These are phyloP conservation scores for Brachyopa scutellaris DNA, from an alignment of 2,888 invertebrate genomes.

Conservation along the genomic window DNA sequence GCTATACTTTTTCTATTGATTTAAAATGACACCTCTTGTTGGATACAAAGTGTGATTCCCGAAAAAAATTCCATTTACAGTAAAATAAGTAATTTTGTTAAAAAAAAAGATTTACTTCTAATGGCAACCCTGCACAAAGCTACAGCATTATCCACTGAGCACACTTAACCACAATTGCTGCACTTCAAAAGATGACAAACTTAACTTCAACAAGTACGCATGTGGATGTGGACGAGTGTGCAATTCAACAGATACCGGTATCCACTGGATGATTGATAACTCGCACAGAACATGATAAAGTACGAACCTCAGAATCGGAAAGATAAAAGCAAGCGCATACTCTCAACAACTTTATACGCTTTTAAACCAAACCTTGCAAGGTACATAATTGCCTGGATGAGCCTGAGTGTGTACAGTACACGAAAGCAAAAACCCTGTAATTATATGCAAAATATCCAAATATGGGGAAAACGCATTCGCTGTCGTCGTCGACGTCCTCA, in stretches of 20 bases:
- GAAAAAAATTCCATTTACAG: too few species aligned
- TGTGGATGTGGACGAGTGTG: not conserved
- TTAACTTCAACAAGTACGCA: too few species aligned
- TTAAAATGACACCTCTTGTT: too few species aligned
- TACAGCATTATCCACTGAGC: too few species aligned
- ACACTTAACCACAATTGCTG: too few species aligned
- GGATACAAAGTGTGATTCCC: too few species aligned
- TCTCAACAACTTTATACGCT: constrained; percentile 5
- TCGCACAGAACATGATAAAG: constrained; percentile 2
- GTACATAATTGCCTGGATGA: constrained; percentile 12
- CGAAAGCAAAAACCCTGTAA: constrained; percentile 1
- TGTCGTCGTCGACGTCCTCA: constrained; percentile 11
- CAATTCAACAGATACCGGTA: not conserved
- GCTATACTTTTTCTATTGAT: too few species aligned
- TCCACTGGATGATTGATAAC: not conserved
- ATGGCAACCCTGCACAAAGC: too few species aligned
- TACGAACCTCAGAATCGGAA: not conserved
- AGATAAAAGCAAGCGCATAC: constrained; percentile 4
- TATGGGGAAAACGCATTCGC: constrained; percentile 32
- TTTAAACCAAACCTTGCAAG: not conserved
- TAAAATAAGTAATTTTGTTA: too few species aligned
- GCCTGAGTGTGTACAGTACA: too few species aligned
- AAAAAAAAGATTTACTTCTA: too few species aligned
- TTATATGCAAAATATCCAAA: constrained; percentile 48
- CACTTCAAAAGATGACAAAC: too few species aligned